A percentile compares a stretch with the other conserved stretches of the same genome.
Evolutionary conservation across 2,113 vertebrate genomes (phyloP).

Genomic region (Lucifuga dentata): DNA sequence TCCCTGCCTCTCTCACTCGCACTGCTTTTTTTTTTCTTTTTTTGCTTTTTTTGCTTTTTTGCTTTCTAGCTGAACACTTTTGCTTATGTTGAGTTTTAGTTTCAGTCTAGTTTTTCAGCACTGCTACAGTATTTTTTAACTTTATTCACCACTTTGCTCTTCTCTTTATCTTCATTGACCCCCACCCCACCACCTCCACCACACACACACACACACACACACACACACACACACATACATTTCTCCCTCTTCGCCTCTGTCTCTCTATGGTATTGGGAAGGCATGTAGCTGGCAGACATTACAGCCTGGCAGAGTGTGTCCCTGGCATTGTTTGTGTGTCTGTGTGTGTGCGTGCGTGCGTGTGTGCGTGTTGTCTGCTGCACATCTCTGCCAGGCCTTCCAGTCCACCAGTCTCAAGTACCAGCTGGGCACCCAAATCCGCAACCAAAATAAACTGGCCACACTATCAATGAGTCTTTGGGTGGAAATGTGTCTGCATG

Average conservation of each 20-base stretch:
- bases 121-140: slow-evolving; percentile 9
- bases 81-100: slow-evolving; percentile 7
- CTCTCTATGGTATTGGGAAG: slow-evolving; percentile 62
- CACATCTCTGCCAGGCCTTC: slow-evolving; percentile 57
- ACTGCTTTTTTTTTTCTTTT: not conserved
- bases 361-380: slow-evolving; percentile 63
- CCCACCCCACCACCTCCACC: slow-evolving; percentile 9
- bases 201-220: slow-evolving; percentile 4
- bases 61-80: not conserved
- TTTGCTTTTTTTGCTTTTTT: too few species aligned
- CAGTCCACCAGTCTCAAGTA: slow-evolving; percentile 79
- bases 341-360: slow-evolving; percentile 33
- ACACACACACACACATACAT: slow-evolving; percentile 28
- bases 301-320: slow-evolving; percentile 60
- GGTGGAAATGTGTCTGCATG: slow-evolving; percentile 32
- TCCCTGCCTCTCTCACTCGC: slow-evolving; percentile 3
- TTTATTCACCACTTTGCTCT: slow-evolving; percentile 5
- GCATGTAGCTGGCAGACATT: slow-evolving; percentile 71
- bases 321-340: slow-evolving; percentile 59
- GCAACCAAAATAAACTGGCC: slow-evolving; percentile 78
- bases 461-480: slow-evolving; percentile 54
- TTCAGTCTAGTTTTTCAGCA: slow-evolving; percentile 9
- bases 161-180: slow-evolving; percentile 10
- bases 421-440: slow-evolving; percentile 79
- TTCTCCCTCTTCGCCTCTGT: slow-evolving; percentile 47